Base-by-base conservation (phyloP, 2,113 vertebrate genomes). In the Rhinoptilus africanus region DNA sequence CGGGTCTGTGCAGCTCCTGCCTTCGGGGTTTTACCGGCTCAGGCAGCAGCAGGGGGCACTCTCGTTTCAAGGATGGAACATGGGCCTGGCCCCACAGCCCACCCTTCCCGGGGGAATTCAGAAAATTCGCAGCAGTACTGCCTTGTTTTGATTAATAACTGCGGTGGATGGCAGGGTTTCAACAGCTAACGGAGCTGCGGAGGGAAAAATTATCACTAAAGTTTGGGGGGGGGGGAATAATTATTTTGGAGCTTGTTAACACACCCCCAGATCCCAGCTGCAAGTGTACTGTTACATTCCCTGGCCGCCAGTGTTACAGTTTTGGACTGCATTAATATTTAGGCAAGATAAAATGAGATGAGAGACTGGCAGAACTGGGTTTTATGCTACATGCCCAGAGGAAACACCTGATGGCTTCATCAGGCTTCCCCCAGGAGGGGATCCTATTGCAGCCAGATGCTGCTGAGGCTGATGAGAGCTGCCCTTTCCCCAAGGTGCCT, bases 1-100 rank as follows among this genome's bases (percentile, higher is more conserved):
- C 97, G 98, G 98, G 99, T 99, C 83, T 32, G 99, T 87, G 85
- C 54, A 50, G 32, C 71, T 76, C 35, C 37, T 48, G 60, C 4
- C 1, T 17, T 27, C 35, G 7, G 21, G 30, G 18, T 73, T 59
- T 32, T 77, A 26, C 48, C 17, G 6, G 51, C 27, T 69, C 9
- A 1, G 26, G 63, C 4, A 41, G 79, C 97, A 96, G 83, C 60
- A 97, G 97, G 43, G 76, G 97, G 92, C 54, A 96, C 63, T 86
- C 48, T 59, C 26, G 92, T 19, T 43, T 69, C 45, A n/a, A 28
- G 14, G 30, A 77, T 51, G 79, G 74, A 60, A n/a, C 43, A 32
- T 5, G 30, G 6, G 19, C 32, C n/a, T 28, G 19, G 23, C 26
- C 18, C 14, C 8, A 15, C n/a, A 51, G 7, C 11, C 22, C 12